Conservation (phyloP, 2,888 invertebrate species). For the Amblyteles armatorius region DNA sequence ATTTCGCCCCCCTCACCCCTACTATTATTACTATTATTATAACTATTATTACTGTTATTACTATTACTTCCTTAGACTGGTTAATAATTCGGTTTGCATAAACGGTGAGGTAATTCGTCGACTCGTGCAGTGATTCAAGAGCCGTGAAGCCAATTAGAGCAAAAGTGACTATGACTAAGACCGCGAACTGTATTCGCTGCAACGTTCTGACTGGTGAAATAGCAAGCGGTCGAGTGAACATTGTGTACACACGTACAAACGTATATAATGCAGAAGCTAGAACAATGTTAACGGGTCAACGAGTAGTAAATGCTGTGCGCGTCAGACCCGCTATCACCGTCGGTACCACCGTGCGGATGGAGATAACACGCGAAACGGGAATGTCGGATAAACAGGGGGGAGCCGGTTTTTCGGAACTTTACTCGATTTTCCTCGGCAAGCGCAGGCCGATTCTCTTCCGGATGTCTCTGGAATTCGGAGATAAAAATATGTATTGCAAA, state of each 20-base stretch:
- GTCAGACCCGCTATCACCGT: conserved; percentile 36
- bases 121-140: conserved; percentile 34
- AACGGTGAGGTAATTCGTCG: conserved; percentile 42
- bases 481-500: neutral
- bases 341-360: conserved; percentile 13
- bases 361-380: conserved; percentile 1
- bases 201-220: conserved; percentile 30
- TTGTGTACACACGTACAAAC: neutral
- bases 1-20: too few relatives aligned
- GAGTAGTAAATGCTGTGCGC: conserved; percentile 51
- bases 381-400: conserved; percentile 5
- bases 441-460: neutral
- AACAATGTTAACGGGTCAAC: conserved; percentile 44
- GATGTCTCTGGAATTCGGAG: neutral
- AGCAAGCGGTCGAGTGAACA: conserved; percentile 24
- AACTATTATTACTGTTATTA: neutral
- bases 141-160: conserved; percentile 49
- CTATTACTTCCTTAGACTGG: neutral
- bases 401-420: neutral
- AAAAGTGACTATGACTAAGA: conserved; percentile 31
- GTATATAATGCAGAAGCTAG: conserved; percentile 35
- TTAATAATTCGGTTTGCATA: conserved; percentile 25
- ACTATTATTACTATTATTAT: neutral
- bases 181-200: neutral
- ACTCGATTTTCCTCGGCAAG: conserved; percentile 10